phyloP scores from a whole-genome alignment of 2,888 invertebrate genomes.

The Ochropleura leucogaster region DNA sequence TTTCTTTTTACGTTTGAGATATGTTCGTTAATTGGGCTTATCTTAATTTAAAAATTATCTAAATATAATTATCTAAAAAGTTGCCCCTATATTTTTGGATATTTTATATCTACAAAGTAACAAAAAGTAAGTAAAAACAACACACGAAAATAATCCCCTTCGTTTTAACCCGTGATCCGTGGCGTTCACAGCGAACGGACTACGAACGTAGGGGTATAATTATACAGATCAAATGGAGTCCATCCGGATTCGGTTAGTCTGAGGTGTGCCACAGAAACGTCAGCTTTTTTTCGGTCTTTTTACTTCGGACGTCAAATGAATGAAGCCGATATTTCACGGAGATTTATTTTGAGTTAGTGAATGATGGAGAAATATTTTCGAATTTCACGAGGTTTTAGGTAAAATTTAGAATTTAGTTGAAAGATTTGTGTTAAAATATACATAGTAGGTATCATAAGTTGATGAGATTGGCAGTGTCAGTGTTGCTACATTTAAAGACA shows the following conservation, averaged over 20 bases:
- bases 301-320: conserved; percentile 48
- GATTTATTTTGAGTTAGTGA: conserved; percentile 44
- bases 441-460: neutral
- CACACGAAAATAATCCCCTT: neutral
- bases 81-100: neutral
- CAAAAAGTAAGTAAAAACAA: neutral
- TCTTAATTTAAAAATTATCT: neutral
- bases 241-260: conserved; percentile 74
- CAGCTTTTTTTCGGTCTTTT: conserved; percentile 72
- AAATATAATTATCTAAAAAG: neutral
- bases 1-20: no score
- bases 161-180: conserved; percentile 16
- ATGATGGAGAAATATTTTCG: conserved; percentile 15
- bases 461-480: neutral
- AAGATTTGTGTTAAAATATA: neutral
- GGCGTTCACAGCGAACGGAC: conserved; percentile 1
- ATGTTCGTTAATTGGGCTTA: neutral
- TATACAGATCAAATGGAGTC: conserved; percentile 82
- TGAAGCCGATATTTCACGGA: conserved; percentile 40
- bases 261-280: conserved; percentile 76
- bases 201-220: conserved; percentile 68
- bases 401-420: neutral
- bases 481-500: neutral
- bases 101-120: neutral
- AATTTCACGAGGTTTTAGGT: neutral